Conservation (phyloP, 2,113 vertebrate genomes). For the Helogale parvula region DNA sequence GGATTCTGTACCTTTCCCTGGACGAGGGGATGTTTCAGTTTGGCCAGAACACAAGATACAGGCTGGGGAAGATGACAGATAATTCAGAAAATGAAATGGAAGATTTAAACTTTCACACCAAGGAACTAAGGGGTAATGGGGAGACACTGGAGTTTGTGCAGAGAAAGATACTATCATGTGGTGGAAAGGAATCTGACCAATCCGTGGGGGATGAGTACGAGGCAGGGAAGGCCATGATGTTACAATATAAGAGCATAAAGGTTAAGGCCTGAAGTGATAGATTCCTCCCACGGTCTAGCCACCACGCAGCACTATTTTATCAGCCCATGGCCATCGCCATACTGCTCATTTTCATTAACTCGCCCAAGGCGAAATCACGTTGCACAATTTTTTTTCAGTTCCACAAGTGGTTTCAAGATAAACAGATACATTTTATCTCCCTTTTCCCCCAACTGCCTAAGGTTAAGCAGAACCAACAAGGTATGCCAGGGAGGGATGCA, state of each 20-base stretch:
- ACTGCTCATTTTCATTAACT: slow-evolving; percentile 17
- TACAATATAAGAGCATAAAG: background rate
- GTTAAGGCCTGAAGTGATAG: background rate
- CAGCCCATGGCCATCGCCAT: background rate
- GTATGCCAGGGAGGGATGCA: background rate
- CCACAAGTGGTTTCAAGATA: slow-evolving; percentile 30
- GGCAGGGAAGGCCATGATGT: background rate
- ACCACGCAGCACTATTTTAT: background rate
- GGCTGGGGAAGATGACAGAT: background rate
- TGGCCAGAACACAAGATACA: background rate
- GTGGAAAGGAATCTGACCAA: background rate
- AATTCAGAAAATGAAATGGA: slow-evolving; percentile 3
- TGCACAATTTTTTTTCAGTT: background rate
- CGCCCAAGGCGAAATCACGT: background rate
- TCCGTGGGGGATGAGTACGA: background rate
- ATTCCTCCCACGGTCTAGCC: background rate
- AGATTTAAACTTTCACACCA: background rate
- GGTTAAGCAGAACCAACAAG: background rate
- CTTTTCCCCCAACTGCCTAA: background rate
- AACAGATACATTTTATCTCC: background rate
- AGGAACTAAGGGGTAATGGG: background rate
- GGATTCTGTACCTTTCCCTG: background rate
- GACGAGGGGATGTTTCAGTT: background rate
- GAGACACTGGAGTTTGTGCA: background rate
- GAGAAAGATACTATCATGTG: background rate